Evolutionary conservation across 37 sponge, comb jelly and placozoan species (phyloP), one percentile per base, ranked within the genome.

Genomic region (Chondrosia reniformis): DNA sequence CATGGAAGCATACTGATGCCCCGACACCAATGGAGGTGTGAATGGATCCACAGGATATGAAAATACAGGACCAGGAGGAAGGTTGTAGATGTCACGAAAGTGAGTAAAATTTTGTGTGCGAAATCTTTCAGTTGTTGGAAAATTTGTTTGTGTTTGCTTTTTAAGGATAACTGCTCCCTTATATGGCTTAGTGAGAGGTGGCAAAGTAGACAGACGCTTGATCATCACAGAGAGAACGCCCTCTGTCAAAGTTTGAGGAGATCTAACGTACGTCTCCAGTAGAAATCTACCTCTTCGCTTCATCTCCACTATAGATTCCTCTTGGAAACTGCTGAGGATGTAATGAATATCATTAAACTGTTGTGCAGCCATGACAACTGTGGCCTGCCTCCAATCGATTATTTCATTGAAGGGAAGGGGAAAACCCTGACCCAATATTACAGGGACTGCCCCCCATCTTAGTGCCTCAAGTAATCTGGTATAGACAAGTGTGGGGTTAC

Each of bases 381-480:
- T 86, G 4, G 88, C 88, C 34, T 28, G 2, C 8, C 52, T 46
- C 97, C 97, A 96, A 63, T 93, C 86, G 25, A 96, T 77, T 46
- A 87, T 85, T 2, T 75, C 86, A 33, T 79, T 81, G 37, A 87
- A 87, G 0, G 91, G 97, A 6, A 96, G 81, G 21, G 27, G 12
- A 12, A 81, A 9, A 32, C 45, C 27, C 30, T 75, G 58, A 4
- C 83, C 86, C 21, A 92, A 15, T 2, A 96, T 17, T n/a, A 96
- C 84, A 19, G 97, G 97, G 0, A 96, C 52, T 22, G 97, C 46
- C 1, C 91, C 93, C 54, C 64, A 63, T 7, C 45, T 36, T 0
- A 96, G 84, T 22, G 94, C 64, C 73, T 93, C 93, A 5, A 86
- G 2, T 4, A 96, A 82, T 19, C 94, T 78, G n/a, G n/a, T n/a